Conservation (phyloP, 2,797 vertebrate species). For the Aldrovandia affinis region DNA sequence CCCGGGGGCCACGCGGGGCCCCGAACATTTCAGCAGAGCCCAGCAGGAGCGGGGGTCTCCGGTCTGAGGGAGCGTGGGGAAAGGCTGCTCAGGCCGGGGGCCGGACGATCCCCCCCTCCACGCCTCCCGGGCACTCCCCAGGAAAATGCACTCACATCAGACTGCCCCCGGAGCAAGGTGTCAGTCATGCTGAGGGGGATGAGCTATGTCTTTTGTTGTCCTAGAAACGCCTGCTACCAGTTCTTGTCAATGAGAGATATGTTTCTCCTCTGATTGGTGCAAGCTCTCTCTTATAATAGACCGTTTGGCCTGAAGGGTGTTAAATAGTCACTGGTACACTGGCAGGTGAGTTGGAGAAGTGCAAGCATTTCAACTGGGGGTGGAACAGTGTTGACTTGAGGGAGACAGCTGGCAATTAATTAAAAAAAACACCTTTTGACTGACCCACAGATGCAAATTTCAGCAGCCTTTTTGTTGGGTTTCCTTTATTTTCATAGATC, state of each 20-base stretch:
- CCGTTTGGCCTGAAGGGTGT: not conserved
- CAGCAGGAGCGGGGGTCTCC: not conserved
- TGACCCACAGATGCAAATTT: not conserved
- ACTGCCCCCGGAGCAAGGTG: not conserved
- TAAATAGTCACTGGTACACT: not conserved
- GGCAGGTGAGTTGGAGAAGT: not conserved
- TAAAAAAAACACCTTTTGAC: not conserved
- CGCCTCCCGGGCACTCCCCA: not conserved
- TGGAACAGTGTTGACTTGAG: not conserved
- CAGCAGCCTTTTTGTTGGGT: not conserved
- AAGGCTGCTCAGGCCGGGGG: not conserved
- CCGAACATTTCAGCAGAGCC: not conserved
- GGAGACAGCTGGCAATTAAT: not conserved
- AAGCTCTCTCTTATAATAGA: too few species aligned
- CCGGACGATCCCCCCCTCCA: too few species aligned
- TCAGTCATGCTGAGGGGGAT: conserved; percentile 4
- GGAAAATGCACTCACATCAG: not conserved
- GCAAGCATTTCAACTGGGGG: not conserved
- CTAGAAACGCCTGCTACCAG: too few species aligned
- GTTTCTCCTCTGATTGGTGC: too few species aligned
- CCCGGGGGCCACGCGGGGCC: not conserved
- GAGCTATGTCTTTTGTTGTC: not conserved
- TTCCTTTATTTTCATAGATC: not conserved
- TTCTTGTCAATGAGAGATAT: too few species aligned
- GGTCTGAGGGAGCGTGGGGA: not conserved